phyloP scores from a whole-genome alignment of 2,888 invertebrate genomes.

The Ornithoptera priamus region DNA sequence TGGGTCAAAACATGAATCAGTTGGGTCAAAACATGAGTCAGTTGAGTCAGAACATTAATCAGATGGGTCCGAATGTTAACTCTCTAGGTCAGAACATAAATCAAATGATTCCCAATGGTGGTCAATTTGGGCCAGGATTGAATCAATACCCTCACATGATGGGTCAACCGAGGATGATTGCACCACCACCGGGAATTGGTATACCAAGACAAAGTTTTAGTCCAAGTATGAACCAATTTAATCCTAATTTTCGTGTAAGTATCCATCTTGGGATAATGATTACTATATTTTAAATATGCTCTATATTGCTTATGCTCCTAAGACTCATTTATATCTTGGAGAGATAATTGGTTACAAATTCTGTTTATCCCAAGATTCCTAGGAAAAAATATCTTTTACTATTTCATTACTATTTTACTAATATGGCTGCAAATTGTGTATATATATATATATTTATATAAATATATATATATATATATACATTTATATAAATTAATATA shows the following conservation, averaged over 20 bases:
- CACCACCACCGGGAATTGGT: constrained; percentile 63
- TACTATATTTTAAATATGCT: too few species aligned
- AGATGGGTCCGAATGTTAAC: constrained; percentile 42
- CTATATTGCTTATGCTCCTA: too few species aligned
- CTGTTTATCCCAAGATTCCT: too few species aligned
- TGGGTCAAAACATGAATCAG: constrained; percentile 41
- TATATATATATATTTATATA: too few species aligned
- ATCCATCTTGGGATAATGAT: constrained; percentile 12
- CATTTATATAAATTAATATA: too few species aligned
- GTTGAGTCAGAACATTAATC: constrained; percentile 42
- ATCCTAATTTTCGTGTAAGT: constrained; percentile 73
- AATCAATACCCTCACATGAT: constrained; percentile 64
- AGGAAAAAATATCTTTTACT: too few species aligned
- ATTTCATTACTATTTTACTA: too few species aligned
- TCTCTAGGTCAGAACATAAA: constrained; percentile 43
- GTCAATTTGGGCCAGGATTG: constrained; percentile 57
- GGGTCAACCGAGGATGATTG: constrained; percentile 65
- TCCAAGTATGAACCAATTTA: constrained; percentile 60
- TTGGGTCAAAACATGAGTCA: constrained; percentile 41
- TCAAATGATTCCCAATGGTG: constrained; percentile 61
- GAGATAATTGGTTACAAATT: too few species aligned
- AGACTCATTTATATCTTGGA: too few species aligned
- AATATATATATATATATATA: too few species aligned
- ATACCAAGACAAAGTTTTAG: constrained; percentile 67
- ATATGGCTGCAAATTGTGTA: too few species aligned